Percentiles rank a stretch among this genome's conserved stretches.
Evolutionary conservation across 1,140 invertebrate species (phyloP).

Genomic region (Sitobion miscanthi): DNA sequence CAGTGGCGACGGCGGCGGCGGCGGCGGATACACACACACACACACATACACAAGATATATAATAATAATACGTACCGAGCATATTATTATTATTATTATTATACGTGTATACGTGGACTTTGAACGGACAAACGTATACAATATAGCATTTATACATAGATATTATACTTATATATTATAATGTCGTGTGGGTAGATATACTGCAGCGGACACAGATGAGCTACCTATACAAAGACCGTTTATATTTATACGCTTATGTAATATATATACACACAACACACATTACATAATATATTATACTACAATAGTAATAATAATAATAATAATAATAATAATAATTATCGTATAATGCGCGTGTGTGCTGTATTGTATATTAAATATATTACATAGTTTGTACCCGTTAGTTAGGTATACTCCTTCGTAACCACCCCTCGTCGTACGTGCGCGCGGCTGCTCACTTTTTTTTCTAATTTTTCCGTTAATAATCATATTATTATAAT

Average conservation of each 20-base stretch:
- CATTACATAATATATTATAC: slow-evolving; percentile 15
- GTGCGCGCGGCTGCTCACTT: neutral
- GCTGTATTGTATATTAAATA: neutral
- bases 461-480: neutral
- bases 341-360: neutral
- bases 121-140: neutral
- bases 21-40: neutral
- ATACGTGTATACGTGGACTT: neutral
- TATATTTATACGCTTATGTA: neutral
- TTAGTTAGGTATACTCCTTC: neutral
- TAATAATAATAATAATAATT: neutral
- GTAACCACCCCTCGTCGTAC: neutral
- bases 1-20: neutral
- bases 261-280: neutral
- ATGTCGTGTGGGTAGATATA: neutral
- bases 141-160: neutral
- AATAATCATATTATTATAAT: slow-evolving; percentile 2
- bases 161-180: slow-evolving; percentile 15
- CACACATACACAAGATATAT: neutral
- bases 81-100: neutral
- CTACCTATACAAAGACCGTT: neutral
- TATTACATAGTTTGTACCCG: neutral
- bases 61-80: neutral
- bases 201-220: neutral
- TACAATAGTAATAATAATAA: neutral